Evolutionary conservation across 2,797 vertebrate genomes (phyloP).

Genomic region (Tangara arthus): DNA sequence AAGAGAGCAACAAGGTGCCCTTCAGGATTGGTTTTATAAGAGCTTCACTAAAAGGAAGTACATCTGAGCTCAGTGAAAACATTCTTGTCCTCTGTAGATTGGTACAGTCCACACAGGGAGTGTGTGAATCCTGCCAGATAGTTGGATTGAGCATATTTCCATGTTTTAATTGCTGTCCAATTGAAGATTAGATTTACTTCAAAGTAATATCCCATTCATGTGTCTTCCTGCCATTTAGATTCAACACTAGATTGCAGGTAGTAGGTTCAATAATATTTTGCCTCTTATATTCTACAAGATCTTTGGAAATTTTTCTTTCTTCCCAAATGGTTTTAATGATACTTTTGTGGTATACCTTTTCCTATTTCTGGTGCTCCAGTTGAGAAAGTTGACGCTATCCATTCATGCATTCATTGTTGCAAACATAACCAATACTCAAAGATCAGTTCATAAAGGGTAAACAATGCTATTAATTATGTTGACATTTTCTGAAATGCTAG

Average conservation of each 20-base stretch:
- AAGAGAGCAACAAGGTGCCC: neutral
- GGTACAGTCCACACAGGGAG: neutral
- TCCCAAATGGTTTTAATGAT: neutral
- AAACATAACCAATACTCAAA: constrained; percentile 68
- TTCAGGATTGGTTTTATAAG: neutral
- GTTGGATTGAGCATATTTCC: neutral
- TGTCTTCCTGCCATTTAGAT: neutral
- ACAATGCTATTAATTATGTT: neutral
- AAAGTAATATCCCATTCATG: neutral
- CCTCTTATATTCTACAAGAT: neutral
- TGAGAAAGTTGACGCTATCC: constrained; percentile 73
- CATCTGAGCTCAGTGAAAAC: neutral
- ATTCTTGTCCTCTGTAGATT: neutral
- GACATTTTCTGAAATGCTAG: neutral
- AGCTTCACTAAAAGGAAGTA: neutral
- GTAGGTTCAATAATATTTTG: neutral
- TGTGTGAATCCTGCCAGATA: neutral
- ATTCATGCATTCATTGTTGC: constrained; percentile 64
- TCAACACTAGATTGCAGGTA: neutral
- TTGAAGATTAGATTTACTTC: neutral
- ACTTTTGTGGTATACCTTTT: neutral
- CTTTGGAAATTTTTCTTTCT: neutral
- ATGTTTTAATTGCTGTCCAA: neutral
- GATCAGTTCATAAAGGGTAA: constrained; percentile 32
- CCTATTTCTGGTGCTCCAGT: constrained; percentile 32